phyloP scores from a whole-genome alignment of 2,888 invertebrate genomes.

The Calameuta idolon region DNA sequence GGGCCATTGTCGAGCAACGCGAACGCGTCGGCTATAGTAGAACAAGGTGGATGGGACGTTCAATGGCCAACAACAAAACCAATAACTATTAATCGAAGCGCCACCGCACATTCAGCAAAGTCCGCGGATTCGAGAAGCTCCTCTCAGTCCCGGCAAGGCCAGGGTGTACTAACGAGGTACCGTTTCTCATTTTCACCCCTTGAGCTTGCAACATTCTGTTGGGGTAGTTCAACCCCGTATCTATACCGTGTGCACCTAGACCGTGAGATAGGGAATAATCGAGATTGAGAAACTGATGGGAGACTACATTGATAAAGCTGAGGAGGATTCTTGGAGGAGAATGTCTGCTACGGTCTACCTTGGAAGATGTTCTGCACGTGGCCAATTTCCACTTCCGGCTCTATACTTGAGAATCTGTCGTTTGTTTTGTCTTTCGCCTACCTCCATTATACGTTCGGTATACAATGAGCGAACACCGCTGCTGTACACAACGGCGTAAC shows the following conservation, averaged over 20 bases:
- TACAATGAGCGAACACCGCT: not conserved
- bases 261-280: not conserved
- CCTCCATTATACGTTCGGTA: not conserved
- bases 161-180: conserved; percentile 42
- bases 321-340: not conserved
- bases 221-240: not conserved
- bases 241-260: not conserved
- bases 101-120: conserved; percentile 60
- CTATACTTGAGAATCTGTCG: not conserved
- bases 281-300: not conserved
- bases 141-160: not conserved
- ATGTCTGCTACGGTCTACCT: not conserved
- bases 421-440: not conserved
- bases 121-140: conserved; percentile 38
- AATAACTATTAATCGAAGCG: conserved; percentile 61
- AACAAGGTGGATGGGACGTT: conserved; percentile 30
- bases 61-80: conserved; percentile 50
- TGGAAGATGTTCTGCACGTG: not conserved
- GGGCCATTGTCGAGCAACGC: conserved; percentile 26
- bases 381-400: not conserved
- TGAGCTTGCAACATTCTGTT: not conserved
- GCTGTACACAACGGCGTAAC: conserved; percentile 23
- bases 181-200: conserved; percentile 38
- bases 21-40: conserved; percentile 12
- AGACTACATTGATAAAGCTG: not conserved